Evolutionary conservation across 2,113 vertebrate species (phyloP), one percentile per base, ranked within the genome.

Genomic region (Nycticryphes semicollaris): DNA sequence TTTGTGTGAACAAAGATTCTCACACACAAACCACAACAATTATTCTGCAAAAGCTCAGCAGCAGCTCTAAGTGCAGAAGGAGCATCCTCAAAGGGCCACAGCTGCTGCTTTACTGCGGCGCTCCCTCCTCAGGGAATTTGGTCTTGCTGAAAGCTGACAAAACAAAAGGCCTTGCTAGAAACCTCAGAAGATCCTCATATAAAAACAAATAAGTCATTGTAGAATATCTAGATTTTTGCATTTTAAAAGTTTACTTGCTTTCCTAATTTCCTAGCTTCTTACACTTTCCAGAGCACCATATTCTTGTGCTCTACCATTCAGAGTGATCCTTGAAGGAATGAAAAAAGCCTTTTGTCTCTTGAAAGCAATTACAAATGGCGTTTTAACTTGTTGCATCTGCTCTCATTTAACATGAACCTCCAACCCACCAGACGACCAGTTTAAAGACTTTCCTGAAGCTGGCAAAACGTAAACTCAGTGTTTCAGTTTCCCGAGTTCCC

Each of bases 1-100:
- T 74, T 41, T 35, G 33, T 53, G 43, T 60, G 43, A 67, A 30
- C 20, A 54, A 57, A 76, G 69, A 20, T 33, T 28, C 14, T 45
- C 33, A 20, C 17, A 10, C 19, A n/a, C 5, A 45, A 31, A n/a
- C 17, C 31, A 3, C 45, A 33, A 12, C 25, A 48, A 22, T 50
- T 31, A 23, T 37, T 45, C 22, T 14, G 25, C 35, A 41, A 25
- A 43, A 33, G 33, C 9, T 24, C 37, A 66, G 33, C 14, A 24
- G 59, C 1, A 15, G n/a, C 25, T 72, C 9, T 5, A 30, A 12
- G 85, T 10, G 41, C 50, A 23, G 73, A 12, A 23, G 1, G 5
- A 20, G 31, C 27, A 19, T 8, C 25, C 20, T 10, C 18, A 3
- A 5, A 14, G 23, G 30, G 25, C 1, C 1, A 12, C 22, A 4